Conservation (phyloP, 2,888 invertebrate genomes). For the Trachelus stipa region DNA sequence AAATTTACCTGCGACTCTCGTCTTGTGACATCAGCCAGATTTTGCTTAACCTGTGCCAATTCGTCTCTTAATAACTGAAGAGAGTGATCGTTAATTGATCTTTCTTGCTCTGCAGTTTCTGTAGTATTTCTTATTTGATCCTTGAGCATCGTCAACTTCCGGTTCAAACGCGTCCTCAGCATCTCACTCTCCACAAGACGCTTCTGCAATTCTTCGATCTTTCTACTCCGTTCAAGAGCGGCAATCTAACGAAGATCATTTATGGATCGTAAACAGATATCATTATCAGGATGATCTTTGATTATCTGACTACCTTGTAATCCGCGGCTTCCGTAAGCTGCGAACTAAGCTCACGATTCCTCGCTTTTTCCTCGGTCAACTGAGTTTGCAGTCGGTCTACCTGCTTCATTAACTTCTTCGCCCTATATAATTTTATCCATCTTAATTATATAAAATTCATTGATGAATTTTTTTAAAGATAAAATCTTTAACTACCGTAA, state of each 20-base stretch:
- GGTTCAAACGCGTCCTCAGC: slow-evolving; percentile 78
- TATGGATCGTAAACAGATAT: not conserved
- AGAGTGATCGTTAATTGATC: slow-evolving; percentile 78
- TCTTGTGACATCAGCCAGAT: slow-evolving; percentile 76
- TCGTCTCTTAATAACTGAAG: slow-evolving; percentile 81
- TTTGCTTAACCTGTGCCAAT: slow-evolving; percentile 79
- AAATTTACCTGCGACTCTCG: slow-evolving; percentile 75
- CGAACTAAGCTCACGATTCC: slow-evolving; percentile 85
- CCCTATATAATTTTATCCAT: slow-evolving; percentile 60
- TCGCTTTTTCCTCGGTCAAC: slow-evolving; percentile 83
- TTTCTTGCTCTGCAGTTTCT: slow-evolving; percentile 77
- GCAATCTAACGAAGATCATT: slow-evolving; percentile 73
- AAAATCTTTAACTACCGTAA: slow-evolving; percentile 52
- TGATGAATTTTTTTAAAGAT: not conserved
- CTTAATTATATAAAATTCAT: not conserved
- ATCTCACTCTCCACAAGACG: slow-evolving; percentile 85
- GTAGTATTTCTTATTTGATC: slow-evolving; percentile 78
- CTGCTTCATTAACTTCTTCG: slow-evolving; percentile 85
- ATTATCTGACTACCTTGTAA: slow-evolving; percentile 74
- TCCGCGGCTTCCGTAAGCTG: slow-evolving; percentile 88
- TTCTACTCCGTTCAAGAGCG: slow-evolving; percentile 83
- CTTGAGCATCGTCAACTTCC: slow-evolving; percentile 78
- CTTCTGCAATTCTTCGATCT: slow-evolving; percentile 86
- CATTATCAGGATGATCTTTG: not conserved
- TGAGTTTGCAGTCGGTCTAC: slow-evolving; percentile 85